Percentiles rank a stretch among this genome's conserved stretches.
phyloP scores from a whole-genome alignment of 2,113 vertebrate species.

The Xiphophorus hellerii region DNA sequence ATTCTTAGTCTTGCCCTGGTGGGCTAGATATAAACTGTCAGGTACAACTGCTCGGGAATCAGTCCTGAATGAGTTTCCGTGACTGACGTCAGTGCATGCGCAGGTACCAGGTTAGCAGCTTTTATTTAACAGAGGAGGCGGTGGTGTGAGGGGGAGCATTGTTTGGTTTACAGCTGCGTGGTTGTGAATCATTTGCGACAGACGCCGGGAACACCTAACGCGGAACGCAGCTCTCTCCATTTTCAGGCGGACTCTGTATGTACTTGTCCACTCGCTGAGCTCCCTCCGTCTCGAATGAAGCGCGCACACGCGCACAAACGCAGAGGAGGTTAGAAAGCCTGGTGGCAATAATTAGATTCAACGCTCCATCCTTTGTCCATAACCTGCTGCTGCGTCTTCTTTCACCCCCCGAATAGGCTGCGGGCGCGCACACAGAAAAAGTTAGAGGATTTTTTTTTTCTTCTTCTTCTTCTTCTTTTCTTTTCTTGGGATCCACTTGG shows the following conservation, averaged over 20 bases:
- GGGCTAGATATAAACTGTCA: not conserved
- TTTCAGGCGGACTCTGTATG: conserved; percentile 48
- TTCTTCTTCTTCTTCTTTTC: no score
- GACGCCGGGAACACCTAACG: conserved; percentile 43
- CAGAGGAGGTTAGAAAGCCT: conserved; percentile 60
- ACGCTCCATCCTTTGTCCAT: conserved; percentile 60
- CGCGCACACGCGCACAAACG: conserved; percentile 41
- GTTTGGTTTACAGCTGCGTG: conserved; percentile 31
- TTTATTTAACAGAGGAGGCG: conserved; percentile 17
- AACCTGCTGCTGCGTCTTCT: conserved; percentile 56
- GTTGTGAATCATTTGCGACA: conserved; percentile 32
- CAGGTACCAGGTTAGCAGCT: conserved; percentile 65
- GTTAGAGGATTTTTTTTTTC: conserved; percentile 21
- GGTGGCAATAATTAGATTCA: conserved; percentile 63
- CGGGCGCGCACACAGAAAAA: conserved; percentile 41
- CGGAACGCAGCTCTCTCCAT: conserved; percentile 6
- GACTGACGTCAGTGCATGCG: conserved; percentile 67
- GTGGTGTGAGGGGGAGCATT: not conserved
- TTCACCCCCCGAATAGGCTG: conserved; percentile 37
- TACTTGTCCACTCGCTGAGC: conserved; percentile 63
- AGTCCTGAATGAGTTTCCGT: conserved; percentile 51
- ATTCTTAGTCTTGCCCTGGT: not conserved
- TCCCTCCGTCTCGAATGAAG: conserved; percentile 50
- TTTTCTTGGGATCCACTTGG: conserved; percentile 16
- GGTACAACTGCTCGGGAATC: conserved; percentile 17